Evolutionary conservation across 2,797 vertebrate species (phyloP), one percentile per base, ranked within the genome.

Genomic region (Salmo trutta): DNA sequence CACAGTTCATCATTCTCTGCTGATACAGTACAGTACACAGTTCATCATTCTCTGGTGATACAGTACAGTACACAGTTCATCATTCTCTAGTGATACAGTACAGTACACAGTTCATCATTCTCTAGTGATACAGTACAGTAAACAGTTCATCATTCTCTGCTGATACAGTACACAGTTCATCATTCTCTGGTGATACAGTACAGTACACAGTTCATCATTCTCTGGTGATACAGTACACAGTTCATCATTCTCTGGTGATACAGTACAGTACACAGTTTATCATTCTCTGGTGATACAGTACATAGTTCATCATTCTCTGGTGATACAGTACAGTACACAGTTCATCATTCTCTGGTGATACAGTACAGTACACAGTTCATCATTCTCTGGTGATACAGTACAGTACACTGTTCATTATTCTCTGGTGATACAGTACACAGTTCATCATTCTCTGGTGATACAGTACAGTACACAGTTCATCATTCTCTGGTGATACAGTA

Each of bases 91-190:
- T 76, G 0, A 27, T 94, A 21, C 73, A 84, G 52, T 66, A 59
- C 16, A 1, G 31, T 31, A 31, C 31, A 31, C 16, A 5, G 17
- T 59, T 2, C 4, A 19, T 5, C 0, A 56, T 56, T 17, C 4
- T 0, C 73, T 94, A n/a, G n/a, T 94, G 81, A 76, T 90, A 90
- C 75, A 92, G 94, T 94, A 86, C 33, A 92, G 89, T 65, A 54
- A 3, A 16, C 2, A 16, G 14, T 54, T 54, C 10, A 31, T 31
- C 4, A 15, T 15, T 15, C 29, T 31, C 29, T 31, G 29, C 3
- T 31, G 29, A 31, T 31, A 31, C 0, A 31, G 41, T 41, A 41
- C 41, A 2, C 8, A 10, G 19, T 56, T 17, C 5, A 17, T 53
- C 1, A 53, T 53, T 53, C 16, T 17, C 16, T 53, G 80, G 77